Percentiles rank a stretch among this genome's conserved stretches.
Conservation (phyloP, 23 tunicate genomes). For the Trididemnum miniatum region DNA sequence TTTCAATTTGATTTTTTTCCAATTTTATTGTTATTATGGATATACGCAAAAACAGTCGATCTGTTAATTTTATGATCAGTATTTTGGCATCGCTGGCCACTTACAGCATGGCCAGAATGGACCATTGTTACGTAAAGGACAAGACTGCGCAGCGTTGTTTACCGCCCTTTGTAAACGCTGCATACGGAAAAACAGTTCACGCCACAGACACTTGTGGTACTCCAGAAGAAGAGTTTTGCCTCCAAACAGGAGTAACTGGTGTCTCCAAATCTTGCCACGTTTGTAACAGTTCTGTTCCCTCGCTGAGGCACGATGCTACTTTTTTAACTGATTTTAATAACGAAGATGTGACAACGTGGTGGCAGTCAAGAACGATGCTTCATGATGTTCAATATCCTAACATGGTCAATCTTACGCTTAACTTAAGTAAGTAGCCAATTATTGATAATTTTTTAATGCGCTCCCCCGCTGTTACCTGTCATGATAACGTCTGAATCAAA, state of each 20-base stretch:
- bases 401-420: constrained; percentile 76
- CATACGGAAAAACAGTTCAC: constrained; percentile 68
- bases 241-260: constrained; percentile 88
- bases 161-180: constrained; percentile 92
- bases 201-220: constrained; percentile 93
- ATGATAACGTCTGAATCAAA: too few relatives aligned
- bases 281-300: constrained; percentile 40
- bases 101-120: constrained; percentile 55
- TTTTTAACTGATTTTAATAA: constrained; percentile 74
- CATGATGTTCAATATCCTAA: constrained; percentile 80
- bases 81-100: background rate
- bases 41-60: background rate
- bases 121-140: constrained; percentile 58
- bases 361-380: constrained; percentile 93
- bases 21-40: too few relatives aligned
- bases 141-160: constrained; percentile 59
- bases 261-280: constrained; percentile 85
- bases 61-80: background rate
- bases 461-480: too few relatives aligned
- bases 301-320: constrained; percentile 47
- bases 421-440: constrained; percentile 82
- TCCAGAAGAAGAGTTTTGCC: constrained; percentile 73
- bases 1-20: too few relatives aligned
- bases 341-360: constrained; percentile 66
- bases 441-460: too few relatives aligned